phyloP scores from a whole-genome alignment of 2,888 invertebrate genomes.

The Fabriciana adippe region DNA sequence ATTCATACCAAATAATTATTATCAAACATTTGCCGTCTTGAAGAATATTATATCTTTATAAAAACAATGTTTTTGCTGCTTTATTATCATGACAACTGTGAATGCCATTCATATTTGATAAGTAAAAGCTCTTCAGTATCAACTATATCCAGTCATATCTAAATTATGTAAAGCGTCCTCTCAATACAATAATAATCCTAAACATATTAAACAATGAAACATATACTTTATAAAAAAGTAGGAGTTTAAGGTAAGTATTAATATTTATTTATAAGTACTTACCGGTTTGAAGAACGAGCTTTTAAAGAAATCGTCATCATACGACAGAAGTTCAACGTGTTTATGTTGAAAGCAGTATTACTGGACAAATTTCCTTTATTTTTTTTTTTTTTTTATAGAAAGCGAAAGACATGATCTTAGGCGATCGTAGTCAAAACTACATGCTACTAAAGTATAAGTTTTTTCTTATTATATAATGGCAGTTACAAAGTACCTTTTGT shows the following conservation, averaged over 20 bases:
- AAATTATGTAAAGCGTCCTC: background rate
- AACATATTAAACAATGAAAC: too few relatives aligned
- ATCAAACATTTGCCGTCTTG: background rate
- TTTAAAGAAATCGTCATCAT: constrained; percentile 43
- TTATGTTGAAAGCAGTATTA: constrained; percentile 43
- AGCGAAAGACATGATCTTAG: constrained; percentile 36
- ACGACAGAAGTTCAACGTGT: constrained; percentile 37
- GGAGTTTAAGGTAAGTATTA: too few relatives aligned
- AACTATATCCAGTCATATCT: background rate
- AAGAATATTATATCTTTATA: too few relatives aligned
- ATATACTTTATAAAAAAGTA: too few relatives aligned
- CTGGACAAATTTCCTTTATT: constrained; percentile 42
- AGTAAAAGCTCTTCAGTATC: background rate
- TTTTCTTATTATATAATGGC: too few relatives aligned
- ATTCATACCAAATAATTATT: constrained; percentile 44
- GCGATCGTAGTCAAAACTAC: background rate
- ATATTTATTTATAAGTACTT: background rate
- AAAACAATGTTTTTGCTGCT: background rate
- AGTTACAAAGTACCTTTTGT: too few relatives aligned
- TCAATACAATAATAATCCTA: too few relatives aligned
- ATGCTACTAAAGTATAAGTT: too few relatives aligned
- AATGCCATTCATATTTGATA: background rate
- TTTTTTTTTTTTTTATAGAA: constrained; percentile 43
- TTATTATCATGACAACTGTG: background rate
- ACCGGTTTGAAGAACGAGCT: constrained; percentile 34